A percentile compares a stretch with the other conserved stretches of the same genome.
phyloP scores from a whole-genome alignment of 2,888 invertebrate genomes.

The Leptopilina syphax region DNA sequence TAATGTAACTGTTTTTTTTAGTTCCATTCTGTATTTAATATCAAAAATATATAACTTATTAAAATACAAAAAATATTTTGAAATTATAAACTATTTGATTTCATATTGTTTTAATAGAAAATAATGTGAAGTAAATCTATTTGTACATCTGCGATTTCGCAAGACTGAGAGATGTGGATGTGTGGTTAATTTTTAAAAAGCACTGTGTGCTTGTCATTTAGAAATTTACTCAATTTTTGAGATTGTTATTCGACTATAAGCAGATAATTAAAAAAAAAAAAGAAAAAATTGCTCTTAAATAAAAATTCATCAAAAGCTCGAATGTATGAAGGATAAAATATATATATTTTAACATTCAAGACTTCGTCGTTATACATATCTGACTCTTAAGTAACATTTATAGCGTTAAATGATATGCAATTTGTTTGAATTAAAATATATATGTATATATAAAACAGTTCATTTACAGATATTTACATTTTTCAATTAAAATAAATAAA shows the following conservation, averaged over 20 bases:
- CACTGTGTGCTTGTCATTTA: constrained; percentile 33
- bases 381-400: neutral
- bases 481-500: constrained; percentile 21
- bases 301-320: neutral
- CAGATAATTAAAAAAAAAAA: neutral
- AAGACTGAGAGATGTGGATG: constrained; percentile 44
- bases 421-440: constrained; percentile 20
- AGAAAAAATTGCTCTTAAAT: neutral
- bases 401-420: constrained; percentile 17
- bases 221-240: constrained; percentile 29
- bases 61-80: no score
- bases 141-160: constrained; percentile 36
- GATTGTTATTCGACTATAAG: constrained; percentile 29
- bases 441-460: constrained; percentile 20
- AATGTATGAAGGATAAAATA: constrained; percentile 16
- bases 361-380: constrained; percentile 27
- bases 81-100: neutral
- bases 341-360: constrained; percentile 21
- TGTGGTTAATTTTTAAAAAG: constrained; percentile 21
- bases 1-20: constrained; percentile 20
- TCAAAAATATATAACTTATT: neutral
- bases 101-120: constrained; percentile 9
- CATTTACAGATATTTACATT: constrained; percentile 35
- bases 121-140: constrained; percentile 18
- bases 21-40: neutral